Base-by-base conservation (phyloP, 2,888 invertebrate genomes). In the Acheta domesticus region DNA sequence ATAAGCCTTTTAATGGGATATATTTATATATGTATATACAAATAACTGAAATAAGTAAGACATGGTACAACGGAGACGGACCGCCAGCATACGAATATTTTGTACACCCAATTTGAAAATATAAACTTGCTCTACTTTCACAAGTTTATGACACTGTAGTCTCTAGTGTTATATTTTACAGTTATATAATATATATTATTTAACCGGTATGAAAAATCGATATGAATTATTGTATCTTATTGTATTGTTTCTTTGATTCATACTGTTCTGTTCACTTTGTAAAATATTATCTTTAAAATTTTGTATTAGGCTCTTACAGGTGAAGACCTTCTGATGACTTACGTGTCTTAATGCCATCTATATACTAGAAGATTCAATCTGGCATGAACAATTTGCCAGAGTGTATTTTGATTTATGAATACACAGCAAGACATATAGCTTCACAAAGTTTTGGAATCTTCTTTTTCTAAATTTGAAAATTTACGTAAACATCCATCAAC, bases 221-320 rank as follows among this genome's bases (percentile, higher is more conserved):
- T 80, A 81, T 81, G 81, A 80, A 80, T 78, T 75, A 80, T 81
- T 78, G 79, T 81, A 80, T 74, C 73, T 81, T 81, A 81, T 81
- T 81, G 81, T 81, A 81, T 81, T 79, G 81, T 81, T 80, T 79
- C 76, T 79, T 80, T 14, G 77, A 62, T n/a, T n/a, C 62, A 62
- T 62, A 62, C 14, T 62, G 62, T 62, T n/a, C 16, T 62, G 62
- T n/a, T 62, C 62, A 14, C n/a, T 62, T 62, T 62, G 62, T 62
- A 62, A 62, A 62, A 62, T 62, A 36, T 36, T 36, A 62, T 62
- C 62, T 62, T 62, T 62, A 62, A 62, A 62, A 62, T 62, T 62
- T 62, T 14, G n/a, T 62, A 62, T 62, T 62, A 62, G 62, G 62
- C n/a, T 62, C 62, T 62, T 62, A 19, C 62, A 12, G 62, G 62